Base-by-base conservation (phyloP, 2,113 vertebrate species). In the Carlito syrichta region DNA sequence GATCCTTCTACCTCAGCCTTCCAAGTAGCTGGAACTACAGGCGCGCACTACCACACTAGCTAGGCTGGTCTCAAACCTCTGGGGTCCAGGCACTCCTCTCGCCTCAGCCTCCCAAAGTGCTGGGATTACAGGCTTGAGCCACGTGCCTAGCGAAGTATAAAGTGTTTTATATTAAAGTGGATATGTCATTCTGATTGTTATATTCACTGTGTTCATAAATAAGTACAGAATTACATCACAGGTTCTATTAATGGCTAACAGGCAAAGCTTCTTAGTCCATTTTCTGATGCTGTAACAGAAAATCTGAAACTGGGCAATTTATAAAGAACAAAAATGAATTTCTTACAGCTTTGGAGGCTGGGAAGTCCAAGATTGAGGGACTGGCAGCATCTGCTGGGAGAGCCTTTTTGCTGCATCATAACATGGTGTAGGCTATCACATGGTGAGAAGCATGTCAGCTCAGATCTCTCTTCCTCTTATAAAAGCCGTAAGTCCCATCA, bases 141-240 rank as follows among this genome's bases (percentile, higher is more conserved):
- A n/a, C n/a, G n/a, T n/a, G n/a, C n/a, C n/a, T n/a, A n/a, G 52
- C 63, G 54, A 95, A 63, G 78, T 74, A 40, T 19, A 40, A 69
- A 45, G 9, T 13, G 19, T 40, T 90, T 85, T 90, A 74, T 50
- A 73, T 86, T 94, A 66, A 86, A 66, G 66, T 81, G n/a, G 25
- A 35, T 63, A 16, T 63, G 30, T 91, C 35, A 62, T 76, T 90
- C 71, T 78, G 38, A 76, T 63, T 69, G 66, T 93, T 13, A 56
- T 48, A 35, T 62, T 86, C 35, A 30, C 40, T 73, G 2, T 92
- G 30, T 93, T 96, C 27, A 43, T 74, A 82, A 66, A 38, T 89
- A 84, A 89, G 30, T 93, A 95, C 23, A 81, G 27, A 95, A 95
- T 95, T 68, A 73, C 62, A 35, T 86, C 43, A 69, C 4, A 86